A percentile compares a stretch with the other conserved stretches of the same genome.
Evolutionary conservation across 2,113 vertebrate species (phyloP).

Genomic region (Suncus etruscus): DNA sequence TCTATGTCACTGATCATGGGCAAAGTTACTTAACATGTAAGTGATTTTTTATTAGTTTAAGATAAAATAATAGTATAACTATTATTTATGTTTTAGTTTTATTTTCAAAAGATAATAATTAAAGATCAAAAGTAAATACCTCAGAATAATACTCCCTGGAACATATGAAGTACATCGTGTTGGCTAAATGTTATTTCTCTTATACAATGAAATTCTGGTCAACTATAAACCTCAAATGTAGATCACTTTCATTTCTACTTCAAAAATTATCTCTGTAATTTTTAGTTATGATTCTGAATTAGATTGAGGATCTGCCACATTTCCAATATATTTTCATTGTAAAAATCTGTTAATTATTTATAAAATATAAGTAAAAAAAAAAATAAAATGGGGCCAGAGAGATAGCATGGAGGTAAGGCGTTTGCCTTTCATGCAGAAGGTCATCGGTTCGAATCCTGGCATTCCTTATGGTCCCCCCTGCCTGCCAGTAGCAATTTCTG

Average conservation of each 20-base stretch:
- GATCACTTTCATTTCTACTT: background rate
- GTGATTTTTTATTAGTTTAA: background rate
- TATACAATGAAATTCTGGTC: background rate
- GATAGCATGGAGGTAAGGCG: no score
- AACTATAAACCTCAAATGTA: background rate
- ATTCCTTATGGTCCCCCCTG: no score
- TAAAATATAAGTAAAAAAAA: no score
- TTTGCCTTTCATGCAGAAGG: no score
- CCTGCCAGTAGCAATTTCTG: no score
- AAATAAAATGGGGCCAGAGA: no score
- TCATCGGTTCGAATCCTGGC: no score
- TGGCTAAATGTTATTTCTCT: background rate
- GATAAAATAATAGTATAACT: background rate
- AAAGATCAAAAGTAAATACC: background rate
- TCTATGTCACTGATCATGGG: background rate
- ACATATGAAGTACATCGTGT: background rate
- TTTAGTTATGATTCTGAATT: background rate
- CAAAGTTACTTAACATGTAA: background rate
- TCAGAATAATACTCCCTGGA: background rate
- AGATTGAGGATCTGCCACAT: background rate
- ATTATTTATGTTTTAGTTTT: background rate
- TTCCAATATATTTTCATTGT: slow-evolving; percentile 30
- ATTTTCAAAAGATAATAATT: background rate
- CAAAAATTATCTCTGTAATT: background rate
- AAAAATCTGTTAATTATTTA: background rate